Base-by-base conservation (phyloP, 2,888 invertebrate genomes). In the Brachylomia viminalis region DNA sequence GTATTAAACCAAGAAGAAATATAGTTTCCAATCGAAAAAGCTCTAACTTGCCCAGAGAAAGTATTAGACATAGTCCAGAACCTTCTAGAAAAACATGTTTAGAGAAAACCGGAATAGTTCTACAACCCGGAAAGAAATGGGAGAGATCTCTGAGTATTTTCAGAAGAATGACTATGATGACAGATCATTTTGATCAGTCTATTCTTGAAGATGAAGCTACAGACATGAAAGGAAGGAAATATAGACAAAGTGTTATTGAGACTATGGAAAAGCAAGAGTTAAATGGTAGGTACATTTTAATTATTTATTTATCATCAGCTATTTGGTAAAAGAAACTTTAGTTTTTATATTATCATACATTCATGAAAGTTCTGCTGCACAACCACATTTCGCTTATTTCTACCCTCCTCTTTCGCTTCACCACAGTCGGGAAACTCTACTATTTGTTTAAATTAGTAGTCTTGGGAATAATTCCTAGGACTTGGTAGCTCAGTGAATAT, bases 61-160 rank as follows among this genome's bases (percentile, higher is more conserved):
- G 86, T 68, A 72, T 75, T 47, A 70, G 23, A 23, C 66, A 74
- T 11, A 75, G 77, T 61, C 78, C 77, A 42, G 85, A 82, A 30
- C 77, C 56, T 74, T 85, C 76, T 65, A 84, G 80, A 73, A 83
- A 82, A 54, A 81, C 76, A 52, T 83, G 77, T 52, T 82, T 82
- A 70, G 92, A 92, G 45, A 94, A 93, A 86, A 91, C 91, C 67
- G 89, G 86, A 5, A 94, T 97, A 84, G 93, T 96, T 20, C 91
- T 98, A 4, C 97, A 97, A 85, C 97, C 98, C 20, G 98, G 98
- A 0, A 98, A 97, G 90, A 96, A 97, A 89, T 98, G 98, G 97
- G 97, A 97, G 68, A 97, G 98, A 88, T 97, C 98, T 0, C 89
- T 98, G 10, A 97, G 97, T 80, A 97, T 97, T 79, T 97, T 97